Evolutionary conservation across 2,113 vertebrate species (phyloP), one percentile per base, ranked within the genome.

Genomic region (Cygnus buccinator): DNA sequence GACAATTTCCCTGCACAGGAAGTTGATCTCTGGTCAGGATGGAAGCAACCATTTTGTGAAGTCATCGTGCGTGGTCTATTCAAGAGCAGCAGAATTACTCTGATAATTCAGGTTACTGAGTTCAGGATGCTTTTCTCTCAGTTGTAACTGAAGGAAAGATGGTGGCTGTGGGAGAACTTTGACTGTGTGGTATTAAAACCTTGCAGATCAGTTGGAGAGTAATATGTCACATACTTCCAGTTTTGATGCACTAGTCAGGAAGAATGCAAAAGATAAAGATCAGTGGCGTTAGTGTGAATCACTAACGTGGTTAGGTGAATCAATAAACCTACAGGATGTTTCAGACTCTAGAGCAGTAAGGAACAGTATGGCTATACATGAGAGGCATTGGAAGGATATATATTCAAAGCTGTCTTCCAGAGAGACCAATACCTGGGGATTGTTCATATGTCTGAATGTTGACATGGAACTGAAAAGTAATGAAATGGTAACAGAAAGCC

Each of bases 311-410:
- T 96, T 93, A 72, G 23, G 54, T 37, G 62, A 94, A 96, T 98
- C 96, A 82, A 95, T 97, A 97, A 97, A 94, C 95, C 95, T 96
- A 96, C 80, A 92, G 96, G 90, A 95, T 95, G 81, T 73, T 97
- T 97, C 43, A 54, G 89, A 95, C 96, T 97, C 94, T 97, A 93
- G 97, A 97, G 84, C 94, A 86, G 90, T 84, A 68, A 76, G 94
- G 77, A 96, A 68, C 52, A 9, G 50, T 31, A 41, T 50, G n/a
- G 26, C 82, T 28, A 4, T 37, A 8, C 6, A 3, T 73, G 65
- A 66, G 83, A 73, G 87, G 84, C 66, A 21, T 18, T 75, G 50
- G 93, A 68, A 89, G 72, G 46, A 72, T 62, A 35, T 50, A 62
- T 80, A 13, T 92, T 68, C 84, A 87, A 74, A 84, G 35, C 50